Evolutionary conservation across 1,140 invertebrate genomes (phyloP), one percentile per base, ranked within the genome.

Genomic region (Bombus picipes): DNA sequence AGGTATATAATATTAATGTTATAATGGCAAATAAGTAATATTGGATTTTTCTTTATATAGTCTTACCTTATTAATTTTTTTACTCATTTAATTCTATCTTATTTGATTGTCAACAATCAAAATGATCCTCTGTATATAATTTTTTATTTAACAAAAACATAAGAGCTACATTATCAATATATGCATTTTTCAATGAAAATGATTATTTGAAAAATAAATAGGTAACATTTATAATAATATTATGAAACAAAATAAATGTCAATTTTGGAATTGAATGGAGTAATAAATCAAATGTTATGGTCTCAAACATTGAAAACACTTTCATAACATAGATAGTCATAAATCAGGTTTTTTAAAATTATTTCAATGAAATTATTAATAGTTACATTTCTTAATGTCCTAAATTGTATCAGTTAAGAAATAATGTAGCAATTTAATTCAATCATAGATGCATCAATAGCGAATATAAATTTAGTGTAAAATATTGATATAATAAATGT

Each of bases 391-490:
- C 15, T 68, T 68, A 66, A 66, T 66, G 13, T n/a, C 12, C 12
- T 32, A 65, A 15, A 6, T 65, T 22, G 5, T 22, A 53, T 53
- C 47, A 53, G 5, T 34, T 28, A 9, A 65, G 3, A 47, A 47
- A 13, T 18, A 28, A 47, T 9, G 22, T n/a, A 37, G 3, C 10
- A 28, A 4, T 57, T 84, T 41, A 34, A 37, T 66, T 41, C 10
- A 76, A 81, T 78, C 65, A 32, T 28, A 77, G 10, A 22, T 66
- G 25, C 37, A 84, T 70, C 5, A 88, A 47, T 5, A 74, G 1
- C 71, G 70, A 86, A 76, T 9, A 25, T n/a, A 15, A 65, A 59
- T 34, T 65, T 18, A 43, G 2, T 28, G 43, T 13, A n/a, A 76
- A 32, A 53, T 15, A 34, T 10, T 32, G 37, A 3, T 43, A n/a